Evolutionary conservation across 2,113 vertebrate genomes (phyloP).

Genomic region (Urocynchramus pylzowi): DNA sequence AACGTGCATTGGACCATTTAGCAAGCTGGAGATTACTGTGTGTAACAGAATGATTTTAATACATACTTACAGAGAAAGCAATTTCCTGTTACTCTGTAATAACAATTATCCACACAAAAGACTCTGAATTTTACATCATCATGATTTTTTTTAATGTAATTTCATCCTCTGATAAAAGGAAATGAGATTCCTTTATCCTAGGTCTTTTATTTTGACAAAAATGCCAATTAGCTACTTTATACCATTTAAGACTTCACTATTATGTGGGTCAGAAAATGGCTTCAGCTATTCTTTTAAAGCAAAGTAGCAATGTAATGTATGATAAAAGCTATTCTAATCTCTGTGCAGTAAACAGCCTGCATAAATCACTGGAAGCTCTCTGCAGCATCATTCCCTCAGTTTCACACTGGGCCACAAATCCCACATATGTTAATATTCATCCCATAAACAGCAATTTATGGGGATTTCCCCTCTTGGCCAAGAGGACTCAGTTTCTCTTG

Average conservation of each 20-base stretch:
- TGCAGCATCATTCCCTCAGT: neutral
- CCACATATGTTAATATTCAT: neutral
- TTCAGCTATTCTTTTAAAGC: constrained; percentile 32
- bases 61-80: constrained; percentile 47
- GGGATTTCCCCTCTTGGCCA: neutral
- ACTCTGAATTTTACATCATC: constrained; percentile 34
- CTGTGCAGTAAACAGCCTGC: neutral
- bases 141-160: neutral
- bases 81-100: constrained; percentile 50
- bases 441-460: neutral
- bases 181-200: constrained; percentile 41
- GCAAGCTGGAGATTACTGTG: constrained; percentile 35
- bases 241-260: constrained; percentile 65
- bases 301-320: constrained; percentile 1
- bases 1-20: constrained; percentile 14
- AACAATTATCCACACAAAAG: constrained; percentile 52
- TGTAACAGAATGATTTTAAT: constrained; percentile 43
- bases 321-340: constrained; percentile 15
- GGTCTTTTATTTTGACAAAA: constrained; percentile 63
- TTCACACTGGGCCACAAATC: neutral
- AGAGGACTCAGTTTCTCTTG: neutral
- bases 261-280: constrained; percentile 20
- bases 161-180: constrained; percentile 32
- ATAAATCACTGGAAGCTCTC: neutral
- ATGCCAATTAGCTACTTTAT: constrained; percentile 69